Conservation (phyloP, 2,797 vertebrate species). For the Limosa lapponica region DNA sequence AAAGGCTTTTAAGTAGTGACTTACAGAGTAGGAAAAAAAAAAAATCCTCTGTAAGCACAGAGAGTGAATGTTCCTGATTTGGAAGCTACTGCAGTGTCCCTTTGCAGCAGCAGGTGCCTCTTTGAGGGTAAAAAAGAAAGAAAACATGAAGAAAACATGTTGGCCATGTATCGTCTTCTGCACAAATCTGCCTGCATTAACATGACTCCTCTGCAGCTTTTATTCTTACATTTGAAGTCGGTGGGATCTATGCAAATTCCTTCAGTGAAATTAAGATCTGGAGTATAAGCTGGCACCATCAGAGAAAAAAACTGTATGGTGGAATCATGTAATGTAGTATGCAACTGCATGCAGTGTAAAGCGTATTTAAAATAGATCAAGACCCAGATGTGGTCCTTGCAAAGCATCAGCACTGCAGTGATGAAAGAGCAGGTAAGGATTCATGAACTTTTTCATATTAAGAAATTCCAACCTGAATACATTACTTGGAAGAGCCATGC, state of each 20-base stretch:
- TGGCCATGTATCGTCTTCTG: neutral
- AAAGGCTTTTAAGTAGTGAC: conserved; percentile 4
- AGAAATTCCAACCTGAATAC: conserved; percentile 55
- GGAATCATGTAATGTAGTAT: neutral
- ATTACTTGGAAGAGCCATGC: conserved; percentile 41
- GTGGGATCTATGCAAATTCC: conserved; percentile 14
- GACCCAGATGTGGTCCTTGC: conserved; percentile 11
- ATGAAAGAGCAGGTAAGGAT: conserved; percentile 45
- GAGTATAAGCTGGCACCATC: conserved; percentile 3
- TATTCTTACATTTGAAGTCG: conserved; percentile 36
- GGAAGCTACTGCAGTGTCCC: conserved; percentile 9
- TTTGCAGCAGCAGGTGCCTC: conserved; percentile 55
- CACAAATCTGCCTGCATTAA: conserved; percentile 30
- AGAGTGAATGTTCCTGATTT: neutral
- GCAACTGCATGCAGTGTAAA: neutral
- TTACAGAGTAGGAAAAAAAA: neutral
- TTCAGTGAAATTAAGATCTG: conserved; percentile 21
- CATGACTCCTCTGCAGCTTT: neutral
- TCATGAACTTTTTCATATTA: conserved; percentile 61
- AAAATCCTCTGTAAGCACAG: neutral
- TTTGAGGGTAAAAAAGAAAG: conserved; percentile 26
- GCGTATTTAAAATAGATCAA: neutral
- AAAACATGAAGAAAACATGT: conserved; percentile 32
- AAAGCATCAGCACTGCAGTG: neutral
- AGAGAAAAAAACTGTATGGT: neutral